These are phyloP conservation scores for Hemibagrus guttatus DNA, from an alignment of 2,797 vertebrate species.

Conservation along the genomic window DNA sequence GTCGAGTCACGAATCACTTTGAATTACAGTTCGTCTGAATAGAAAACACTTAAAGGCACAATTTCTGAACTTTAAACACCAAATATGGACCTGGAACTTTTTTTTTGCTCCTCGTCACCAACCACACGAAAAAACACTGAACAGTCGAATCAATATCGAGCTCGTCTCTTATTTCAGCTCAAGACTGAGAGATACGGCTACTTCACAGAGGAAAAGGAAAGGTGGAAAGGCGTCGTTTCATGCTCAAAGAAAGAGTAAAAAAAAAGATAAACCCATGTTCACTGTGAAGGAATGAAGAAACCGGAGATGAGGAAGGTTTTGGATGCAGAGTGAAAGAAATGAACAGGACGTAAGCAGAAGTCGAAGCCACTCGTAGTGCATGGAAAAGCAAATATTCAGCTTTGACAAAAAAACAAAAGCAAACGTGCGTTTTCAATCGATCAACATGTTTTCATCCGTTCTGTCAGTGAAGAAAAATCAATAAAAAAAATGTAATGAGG, in stretches of 20 bases:
- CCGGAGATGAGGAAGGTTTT: too few relatives aligned
- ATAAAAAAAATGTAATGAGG: not conserved
- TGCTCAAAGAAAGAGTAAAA: not conserved
- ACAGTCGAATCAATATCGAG: not conserved
- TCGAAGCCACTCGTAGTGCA: not conserved
- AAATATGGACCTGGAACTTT: constrained; percentile 12
- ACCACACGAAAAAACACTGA: not conserved
- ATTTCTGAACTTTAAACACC: constrained; percentile 27
- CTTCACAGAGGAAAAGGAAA: not conserved
- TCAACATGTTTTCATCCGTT: not conserved
- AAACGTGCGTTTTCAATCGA: not conserved
- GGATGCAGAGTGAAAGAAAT: not conserved
- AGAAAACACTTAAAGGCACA: constrained; percentile 54
- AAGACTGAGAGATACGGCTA: not conserved
- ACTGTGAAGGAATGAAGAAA: not conserved
- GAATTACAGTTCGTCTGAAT: constrained; percentile 13
- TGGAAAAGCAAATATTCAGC: not conserved
- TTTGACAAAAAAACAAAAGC: not conserved
- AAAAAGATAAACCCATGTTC: not conserved
- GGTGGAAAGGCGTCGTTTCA: not conserved
- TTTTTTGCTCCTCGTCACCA: not conserved
- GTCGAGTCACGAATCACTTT: constrained; percentile 19
- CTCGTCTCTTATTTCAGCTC: not conserved
- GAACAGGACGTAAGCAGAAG: too few relatives aligned
- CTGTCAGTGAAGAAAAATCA: not conserved